Percentiles rank a stretch among this genome's conserved stretches.
These are phyloP conservation scores for Phyto melanocephala DNA, from an alignment of 2,888 invertebrate species.

Conservation along the genomic window DNA sequence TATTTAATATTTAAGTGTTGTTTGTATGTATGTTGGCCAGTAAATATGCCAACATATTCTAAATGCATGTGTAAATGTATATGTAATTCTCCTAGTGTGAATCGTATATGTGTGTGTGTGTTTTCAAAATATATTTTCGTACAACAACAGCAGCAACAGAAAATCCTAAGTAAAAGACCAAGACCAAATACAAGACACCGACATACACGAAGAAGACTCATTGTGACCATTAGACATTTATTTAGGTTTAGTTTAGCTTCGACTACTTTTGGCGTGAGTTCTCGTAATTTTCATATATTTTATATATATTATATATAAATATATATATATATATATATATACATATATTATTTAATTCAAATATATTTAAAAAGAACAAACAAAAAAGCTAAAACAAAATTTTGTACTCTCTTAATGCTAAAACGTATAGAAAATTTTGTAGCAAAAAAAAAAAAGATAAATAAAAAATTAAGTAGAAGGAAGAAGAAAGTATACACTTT, in stretches of 20 bases:
- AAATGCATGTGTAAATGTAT: background rate
- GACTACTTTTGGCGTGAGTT: conserved; percentile 65
- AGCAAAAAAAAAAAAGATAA: background rate
- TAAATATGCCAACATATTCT: conserved; percentile 62
- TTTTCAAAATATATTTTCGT: conserved; percentile 36
- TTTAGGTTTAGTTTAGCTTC: conserved; percentile 65
- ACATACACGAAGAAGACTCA: conserved; percentile 60
- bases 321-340: conserved; percentile 30
- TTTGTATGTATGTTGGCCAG: conserved; percentile 45
- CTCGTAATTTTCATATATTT: conserved; percentile 58
- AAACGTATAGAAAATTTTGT: conserved; percentile 37
- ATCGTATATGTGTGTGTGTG: conserved; percentile 1
- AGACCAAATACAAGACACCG: conserved; percentile 62
- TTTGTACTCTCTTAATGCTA: conserved; percentile 39
- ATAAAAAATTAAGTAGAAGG: too few species aligned
- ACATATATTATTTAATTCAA: conserved; percentile 55
- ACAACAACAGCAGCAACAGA: conserved; percentile 5
- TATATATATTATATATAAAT: conserved; percentile 37
- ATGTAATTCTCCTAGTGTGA: background rate
- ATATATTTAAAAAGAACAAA: conserved; percentile 47
- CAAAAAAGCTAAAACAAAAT: conserved; percentile 15
- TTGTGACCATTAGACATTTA: conserved; percentile 64
- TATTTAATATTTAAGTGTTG: conserved; percentile 23
- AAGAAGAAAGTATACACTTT: conserved; percentile 52
- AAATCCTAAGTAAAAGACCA: conserved; percentile 61